Base-by-base conservation (phyloP, 2,113 vertebrate genomes). In the Sylvia atricapilla region DNA sequence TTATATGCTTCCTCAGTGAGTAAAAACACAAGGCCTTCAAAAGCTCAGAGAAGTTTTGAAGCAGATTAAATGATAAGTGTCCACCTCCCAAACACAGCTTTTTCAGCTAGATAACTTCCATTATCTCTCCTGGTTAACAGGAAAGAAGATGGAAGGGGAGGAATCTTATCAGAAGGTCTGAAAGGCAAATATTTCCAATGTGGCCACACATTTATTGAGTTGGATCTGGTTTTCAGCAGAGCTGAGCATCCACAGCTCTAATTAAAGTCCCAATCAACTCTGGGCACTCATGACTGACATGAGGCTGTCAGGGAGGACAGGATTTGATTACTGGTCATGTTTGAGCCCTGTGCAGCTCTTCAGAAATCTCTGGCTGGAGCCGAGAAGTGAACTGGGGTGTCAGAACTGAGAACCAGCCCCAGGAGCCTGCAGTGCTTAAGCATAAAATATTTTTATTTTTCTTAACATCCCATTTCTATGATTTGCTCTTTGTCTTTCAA, bases 401-500 rank as follows among this genome's bases (percentile, higher is more conserved):
- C 79, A 80, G 80, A 75, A 55, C 33, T 82, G 67, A 91, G 85
- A 85, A 67, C n/a, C 8, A 4, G 31, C 47, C 59, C 63, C 80
- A 69, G 44, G 67, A 96, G 78, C 70, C 56, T 46, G 22, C 15
- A 60, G 18, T 0, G 0, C 83, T 55, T 15, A 0, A 0, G 64
- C 52, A 60, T 60, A 31, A 56, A 89, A 91, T 89, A 52, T 44
- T 17, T 0, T n/a, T 41, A 50, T 84, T 84, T 70, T 60, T 58
- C 83, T 91, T 79, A 50, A 62, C 70, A 92, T 96, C 56, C 43
- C 60, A 64, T 80, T 95, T 94, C 80, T 92, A 24, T 15, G 49
- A 90, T 91, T 80, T 89, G 56, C 62, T 94, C 84, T 93, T 95
- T 94, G 81, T 91, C 88, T 97, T 96, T 93, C 88, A 95, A 92